A percentile compares a stretch with the other conserved stretches of the same genome.
phyloP scores from a whole-genome alignment of 1,140 invertebrate species.

The Lucilia sericata region DNA sequence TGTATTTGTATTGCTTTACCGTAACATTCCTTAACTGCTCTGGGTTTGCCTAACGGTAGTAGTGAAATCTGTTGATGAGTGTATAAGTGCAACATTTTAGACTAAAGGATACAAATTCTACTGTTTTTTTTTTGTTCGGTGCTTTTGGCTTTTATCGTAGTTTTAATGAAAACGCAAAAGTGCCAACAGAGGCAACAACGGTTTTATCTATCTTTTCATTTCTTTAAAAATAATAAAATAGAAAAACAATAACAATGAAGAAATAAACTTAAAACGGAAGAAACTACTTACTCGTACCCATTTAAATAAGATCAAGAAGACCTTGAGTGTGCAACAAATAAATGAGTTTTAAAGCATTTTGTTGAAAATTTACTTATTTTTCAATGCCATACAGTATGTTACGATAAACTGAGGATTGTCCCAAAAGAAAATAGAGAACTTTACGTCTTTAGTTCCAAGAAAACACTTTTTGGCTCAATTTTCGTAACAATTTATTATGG shows the following conservation, averaged over 20 bases:
- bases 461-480: too few species aligned
- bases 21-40: not conserved
- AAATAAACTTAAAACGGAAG: not conserved
- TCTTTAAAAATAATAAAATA: not conserved
- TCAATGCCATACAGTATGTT: slow-evolving; percentile 8
- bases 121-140: not conserved
- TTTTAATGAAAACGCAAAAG: slow-evolving; percentile 29
- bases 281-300: not conserved
- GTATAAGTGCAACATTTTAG: slow-evolving; percentile 8
- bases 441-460: too few species aligned
- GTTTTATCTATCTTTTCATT: slow-evolving; percentile 5
- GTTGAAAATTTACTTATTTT: slow-evolving; percentile 28
- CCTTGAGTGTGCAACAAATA: slow-evolving; percentile 41
- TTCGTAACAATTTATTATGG: too few species aligned
- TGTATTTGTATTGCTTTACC: too few species aligned
- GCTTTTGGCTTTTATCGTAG: not conserved
- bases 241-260: not conserved
- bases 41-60: not conserved
- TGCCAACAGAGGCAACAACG: slow-evolving; percentile 19
- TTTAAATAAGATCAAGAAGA: not conserved
- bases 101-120: not conserved
- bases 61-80: not conserved
- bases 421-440: too few species aligned
- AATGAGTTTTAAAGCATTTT: slow-evolving; percentile 37
- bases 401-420: too few species aligned